phyloP scores from a whole-genome alignment of 2,797 vertebrate species.

The Carapus acus region DNA sequence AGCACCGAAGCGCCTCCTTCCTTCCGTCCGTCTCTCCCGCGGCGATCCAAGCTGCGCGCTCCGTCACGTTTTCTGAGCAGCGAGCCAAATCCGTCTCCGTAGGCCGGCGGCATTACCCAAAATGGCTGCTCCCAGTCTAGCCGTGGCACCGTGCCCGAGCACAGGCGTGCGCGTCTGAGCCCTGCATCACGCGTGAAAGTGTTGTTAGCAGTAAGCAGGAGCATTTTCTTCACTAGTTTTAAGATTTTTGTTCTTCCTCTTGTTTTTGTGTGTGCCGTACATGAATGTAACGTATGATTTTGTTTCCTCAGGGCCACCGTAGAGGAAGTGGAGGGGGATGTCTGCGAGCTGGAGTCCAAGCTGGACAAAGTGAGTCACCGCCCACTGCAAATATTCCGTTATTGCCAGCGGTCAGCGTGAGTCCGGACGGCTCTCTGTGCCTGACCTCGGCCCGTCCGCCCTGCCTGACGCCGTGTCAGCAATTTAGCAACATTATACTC shows the following conservation, averaged over 20 bases:
- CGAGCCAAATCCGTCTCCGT: conserved; percentile 40
- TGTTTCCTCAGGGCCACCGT: conserved; percentile 82
- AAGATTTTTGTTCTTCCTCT: not conserved
- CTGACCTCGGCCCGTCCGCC: conserved; percentile 1
- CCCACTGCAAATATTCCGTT: conserved; percentile 55
- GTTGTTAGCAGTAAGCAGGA: no score
- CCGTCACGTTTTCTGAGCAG: conserved; percentile 44
- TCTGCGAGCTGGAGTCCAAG: conserved; percentile 93
- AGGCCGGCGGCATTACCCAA: conserved; percentile 41
- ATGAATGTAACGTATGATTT: conserved; percentile 10
- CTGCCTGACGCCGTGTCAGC: no score
- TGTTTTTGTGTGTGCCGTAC: not conserved
- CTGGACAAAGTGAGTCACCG: conserved; percentile 93
- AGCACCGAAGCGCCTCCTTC: no score
- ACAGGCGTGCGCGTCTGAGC: conserved; percentile 12
- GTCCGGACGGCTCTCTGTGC: conserved; percentile 19
- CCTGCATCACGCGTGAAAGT: no score
- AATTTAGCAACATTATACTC: no score
- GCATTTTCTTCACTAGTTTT: not conserved
- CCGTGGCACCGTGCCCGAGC: conserved; percentile 27
- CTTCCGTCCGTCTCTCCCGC: conserved; percentile 45
- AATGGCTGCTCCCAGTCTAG: conserved; percentile 52
- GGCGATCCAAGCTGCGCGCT: conserved; percentile 52
- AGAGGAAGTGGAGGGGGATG: conserved; percentile 97
- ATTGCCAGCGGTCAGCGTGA: conserved; percentile 43